Conservation (phyloP, 2,113 vertebrate genomes). For the Alaudala cheleensis region DNA sequence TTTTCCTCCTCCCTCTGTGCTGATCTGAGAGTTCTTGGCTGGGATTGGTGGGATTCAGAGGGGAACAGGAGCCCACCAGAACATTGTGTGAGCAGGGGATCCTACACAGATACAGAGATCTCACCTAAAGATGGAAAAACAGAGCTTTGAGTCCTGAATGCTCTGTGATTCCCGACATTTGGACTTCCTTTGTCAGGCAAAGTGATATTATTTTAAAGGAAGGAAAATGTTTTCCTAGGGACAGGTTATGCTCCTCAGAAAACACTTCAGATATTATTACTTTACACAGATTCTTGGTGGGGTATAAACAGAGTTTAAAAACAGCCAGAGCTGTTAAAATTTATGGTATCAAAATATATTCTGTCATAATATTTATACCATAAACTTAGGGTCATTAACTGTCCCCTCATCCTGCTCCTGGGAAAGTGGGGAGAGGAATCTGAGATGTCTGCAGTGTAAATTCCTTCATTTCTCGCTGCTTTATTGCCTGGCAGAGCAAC, state of each 20-base stretch:
- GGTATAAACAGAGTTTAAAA: constrained; percentile 17
- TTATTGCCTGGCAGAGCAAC: constrained; percentile 41
- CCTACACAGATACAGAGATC: neutral
- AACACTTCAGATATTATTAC: constrained; percentile 38
- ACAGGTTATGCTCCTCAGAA: constrained; percentile 41
- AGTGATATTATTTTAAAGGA: neutral
- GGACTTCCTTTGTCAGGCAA: neutral
- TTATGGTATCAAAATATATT: constrained; percentile 46
- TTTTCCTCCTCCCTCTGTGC: neutral
- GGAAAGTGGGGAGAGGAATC: constrained; percentile 33
- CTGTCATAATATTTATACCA: constrained; percentile 50
- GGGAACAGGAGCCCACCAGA: neutral
- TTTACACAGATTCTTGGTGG: neutral
- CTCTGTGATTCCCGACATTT: neutral
- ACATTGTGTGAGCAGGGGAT: neutral
- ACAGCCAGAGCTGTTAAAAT: constrained; percentile 38
- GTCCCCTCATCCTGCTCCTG: constrained; percentile 20
- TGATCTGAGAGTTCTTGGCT: neutral
- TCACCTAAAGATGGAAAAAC: neutral
- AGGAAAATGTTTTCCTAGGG: constrained; percentile 3
- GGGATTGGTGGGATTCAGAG: neutral
- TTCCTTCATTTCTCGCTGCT: constrained; percentile 19
- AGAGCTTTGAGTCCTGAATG: neutral
- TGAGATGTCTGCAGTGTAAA: constrained; percentile 30
- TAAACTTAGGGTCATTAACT: neutral